These are phyloP conservation scores for Cyaniris semiargus DNA, from an alignment of 2,888 invertebrate genomes.

Conservation along the genomic window DNA sequence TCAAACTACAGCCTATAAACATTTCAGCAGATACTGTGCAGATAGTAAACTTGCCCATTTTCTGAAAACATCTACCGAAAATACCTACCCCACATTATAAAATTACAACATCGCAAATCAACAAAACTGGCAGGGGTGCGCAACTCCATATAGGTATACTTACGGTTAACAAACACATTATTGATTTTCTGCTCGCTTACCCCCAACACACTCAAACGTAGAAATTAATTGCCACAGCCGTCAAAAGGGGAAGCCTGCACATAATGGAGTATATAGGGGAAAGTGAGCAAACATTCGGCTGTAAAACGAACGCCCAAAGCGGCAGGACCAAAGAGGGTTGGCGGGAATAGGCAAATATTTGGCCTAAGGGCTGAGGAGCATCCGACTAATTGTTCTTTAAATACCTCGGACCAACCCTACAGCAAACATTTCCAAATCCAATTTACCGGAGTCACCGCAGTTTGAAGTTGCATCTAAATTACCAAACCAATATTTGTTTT, in stretches of 20 bases:
- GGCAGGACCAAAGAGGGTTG: constrained; percentile 71
- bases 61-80: neutral
- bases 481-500: constrained; percentile 59
- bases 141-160: neutral
- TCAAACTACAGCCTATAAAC: too few relatives aligned
- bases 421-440: constrained; percentile 73
- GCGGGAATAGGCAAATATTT: constrained; percentile 78
- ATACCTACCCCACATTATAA: neutral
- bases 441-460: constrained; percentile 66
- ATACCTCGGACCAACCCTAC: constrained; percentile 72
- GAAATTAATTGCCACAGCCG: constrained; percentile 50
- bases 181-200: constrained; percentile 35
- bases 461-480: constrained; percentile 51
- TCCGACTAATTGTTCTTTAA: constrained; percentile 79
- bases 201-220: constrained; percentile 38
- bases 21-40: too few relatives aligned
- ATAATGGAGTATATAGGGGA: constrained; percentile 62
- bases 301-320: constrained; percentile 70
- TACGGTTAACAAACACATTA: constrained; percentile 5
- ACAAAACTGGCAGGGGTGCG: neutral
- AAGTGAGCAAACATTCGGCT: constrained; percentile 69
- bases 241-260: constrained; percentile 60
- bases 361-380: constrained; percentile 71
- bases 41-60: too few relatives aligned
- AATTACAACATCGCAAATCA: neutral